Conservation (phyloP, 35 echinoderm and acorn worm genomes). For the Diadema setosum region DNA sequence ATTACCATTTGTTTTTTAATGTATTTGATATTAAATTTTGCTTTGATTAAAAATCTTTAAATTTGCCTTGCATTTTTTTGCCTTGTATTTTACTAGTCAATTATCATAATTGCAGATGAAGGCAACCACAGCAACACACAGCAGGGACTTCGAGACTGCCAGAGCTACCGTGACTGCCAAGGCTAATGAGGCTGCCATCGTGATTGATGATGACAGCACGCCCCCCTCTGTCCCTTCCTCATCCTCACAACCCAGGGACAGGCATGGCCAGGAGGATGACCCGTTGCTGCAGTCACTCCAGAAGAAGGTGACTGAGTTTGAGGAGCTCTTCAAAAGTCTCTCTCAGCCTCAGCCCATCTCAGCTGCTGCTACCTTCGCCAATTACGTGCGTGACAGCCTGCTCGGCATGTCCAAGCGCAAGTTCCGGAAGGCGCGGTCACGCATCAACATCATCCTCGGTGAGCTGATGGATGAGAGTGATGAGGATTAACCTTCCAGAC, state of each 20-base stretch:
- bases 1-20: not conserved
- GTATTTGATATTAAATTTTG: slow-evolving; percentile 23
- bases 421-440: slow-evolving; percentile 25
- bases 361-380: slow-evolving; percentile 13
- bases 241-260: slow-evolving; percentile 30
- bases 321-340: slow-evolving; percentile 21
- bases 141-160: slow-evolving; percentile 20
- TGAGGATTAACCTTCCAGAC: not conserved
- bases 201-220: slow-evolving; percentile 22
- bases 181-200: not conserved
- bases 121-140: slow-evolving; percentile 16
- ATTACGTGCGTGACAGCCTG: slow-evolving; percentile 39
- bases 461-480: slow-evolving; percentile 46
- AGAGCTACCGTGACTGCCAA: not conserved
- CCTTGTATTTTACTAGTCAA: not conserved
- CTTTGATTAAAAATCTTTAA: slow-evolving; percentile 13
- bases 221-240: not conserved
- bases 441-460: slow-evolving; percentile 11
- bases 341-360: not conserved
- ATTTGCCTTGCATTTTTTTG: not conserved
- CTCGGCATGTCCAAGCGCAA: slow-evolving; percentile 27
- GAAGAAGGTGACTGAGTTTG: slow-evolving; percentile 35
- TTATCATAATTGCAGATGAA: slow-evolving; percentile 27
- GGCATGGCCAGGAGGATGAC: slow-evolving; percentile 5
- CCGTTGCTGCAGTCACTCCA: slow-evolving; percentile 37